A percentile compares a stretch with the other conserved stretches of the same genome.
Evolutionary conservation across 2,113 vertebrate genomes (phyloP).

Genomic region (Uria aalge): DNA sequence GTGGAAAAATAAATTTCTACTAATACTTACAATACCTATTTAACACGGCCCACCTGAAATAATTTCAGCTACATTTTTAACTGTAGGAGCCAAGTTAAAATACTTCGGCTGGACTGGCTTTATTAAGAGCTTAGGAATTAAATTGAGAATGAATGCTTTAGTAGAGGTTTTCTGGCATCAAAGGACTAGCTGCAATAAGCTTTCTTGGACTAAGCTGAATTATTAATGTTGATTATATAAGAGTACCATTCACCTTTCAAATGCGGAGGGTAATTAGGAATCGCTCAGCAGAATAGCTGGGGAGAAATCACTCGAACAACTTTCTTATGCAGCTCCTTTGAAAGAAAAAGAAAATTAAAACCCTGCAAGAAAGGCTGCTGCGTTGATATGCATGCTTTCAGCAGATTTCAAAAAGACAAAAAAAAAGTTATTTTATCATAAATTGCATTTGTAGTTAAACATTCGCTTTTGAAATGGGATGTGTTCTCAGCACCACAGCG

Average conservation of each 20-base stretch:
- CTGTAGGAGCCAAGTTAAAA: background rate
- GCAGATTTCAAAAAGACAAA: background rate
- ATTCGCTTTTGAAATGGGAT: background rate
- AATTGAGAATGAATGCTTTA: background rate
- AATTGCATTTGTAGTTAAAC: constrained; percentile 56
- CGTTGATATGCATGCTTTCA: background rate
- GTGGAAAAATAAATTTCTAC: background rate
- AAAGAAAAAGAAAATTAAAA: background rate
- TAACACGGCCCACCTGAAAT: background rate
- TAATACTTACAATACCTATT: background rate
- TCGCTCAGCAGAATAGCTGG: background rate
- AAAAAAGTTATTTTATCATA: background rate
- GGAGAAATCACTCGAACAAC: constrained; percentile 11
- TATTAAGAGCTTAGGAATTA: background rate
- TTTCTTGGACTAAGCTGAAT: constrained; percentile 36
- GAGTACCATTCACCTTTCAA: constrained; percentile 58
- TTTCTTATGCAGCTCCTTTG: background rate
- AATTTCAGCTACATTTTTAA: background rate
- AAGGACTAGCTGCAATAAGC: constrained; percentile 9
- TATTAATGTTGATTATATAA: constrained; percentile 58
- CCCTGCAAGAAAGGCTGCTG: background rate
- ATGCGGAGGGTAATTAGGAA: constrained; percentile 41
- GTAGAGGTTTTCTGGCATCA: background rate
- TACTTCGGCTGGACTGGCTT: background rate
- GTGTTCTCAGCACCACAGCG: constrained; percentile 4